Base-by-base conservation (phyloP, 2,888 invertebrate genomes). In the Oligia strigilis region DNA sequence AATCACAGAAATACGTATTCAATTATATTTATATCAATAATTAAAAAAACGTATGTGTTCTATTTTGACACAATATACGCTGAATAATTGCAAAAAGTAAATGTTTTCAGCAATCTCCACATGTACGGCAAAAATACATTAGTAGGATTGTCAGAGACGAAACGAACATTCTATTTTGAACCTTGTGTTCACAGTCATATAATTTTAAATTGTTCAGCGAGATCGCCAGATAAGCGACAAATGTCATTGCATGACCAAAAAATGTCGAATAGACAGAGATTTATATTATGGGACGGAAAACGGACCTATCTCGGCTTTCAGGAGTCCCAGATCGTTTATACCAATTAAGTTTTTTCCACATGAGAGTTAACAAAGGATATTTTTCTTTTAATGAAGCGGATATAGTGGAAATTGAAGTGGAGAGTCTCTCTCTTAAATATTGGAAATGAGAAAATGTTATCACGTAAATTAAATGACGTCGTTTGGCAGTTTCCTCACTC, bases 201-300 rank as follows among this genome's bases (percentile, higher is more conserved):
- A 79, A 82, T 79, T 77, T 65, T 58, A 74, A 84, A 82, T 82
- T 62, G 72, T 55, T 75, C 36, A 62, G 36, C n/a, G 8, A 71
- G 13, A 14, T 75, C 3, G 40, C 43, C n/a, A 60, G 74, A n/a
- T 49, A 77, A 69, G 67, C 65, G 76, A 81, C 78, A 79, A n/a
- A n/a, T 84, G 80, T 86, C 82, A 87, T 81, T 76, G 82, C 65
- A 23, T 40, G 70, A 40, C 75, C 77, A 79, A 89, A 91, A 91
- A 91, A 88, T 84, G 77, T 78, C 77, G 73, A 84, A 82, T 84
- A 85, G 89, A 87, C 86, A 72, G 82, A 87, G 90, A 92, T 91
- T 89, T 92, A 91, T 91, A 87, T 88, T 83, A 84, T 84, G 78
- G 81, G 83, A 79, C 84, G 71, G 80, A 83, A 87, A 89, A 88